phyloP scores from a whole-genome alignment of 2,888 invertebrate genomes.

The Alentia gelatinosa region DNA sequence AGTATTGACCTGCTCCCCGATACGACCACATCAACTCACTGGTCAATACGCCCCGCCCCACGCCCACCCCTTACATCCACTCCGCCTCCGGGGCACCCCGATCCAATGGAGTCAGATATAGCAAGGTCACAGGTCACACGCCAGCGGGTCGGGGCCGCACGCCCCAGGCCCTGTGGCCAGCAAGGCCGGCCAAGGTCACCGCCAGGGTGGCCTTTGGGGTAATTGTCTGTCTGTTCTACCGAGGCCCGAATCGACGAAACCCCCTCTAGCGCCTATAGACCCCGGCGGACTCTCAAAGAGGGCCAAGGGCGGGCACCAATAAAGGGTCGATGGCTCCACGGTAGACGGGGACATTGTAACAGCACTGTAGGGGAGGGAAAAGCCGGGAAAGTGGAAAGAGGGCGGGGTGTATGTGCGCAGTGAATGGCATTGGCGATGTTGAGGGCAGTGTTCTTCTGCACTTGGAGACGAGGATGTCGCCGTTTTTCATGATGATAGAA shows the following conservation, averaged over 20 bases:
- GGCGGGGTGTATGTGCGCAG: background rate
- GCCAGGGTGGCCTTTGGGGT: background rate
- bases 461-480: no score
- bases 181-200: background rate
- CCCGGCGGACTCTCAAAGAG: background rate
- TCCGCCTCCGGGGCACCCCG: background rate
- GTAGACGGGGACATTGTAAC: background rate
- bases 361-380: background rate
- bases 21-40: background rate
- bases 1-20: background rate
- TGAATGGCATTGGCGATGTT: no score
- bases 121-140: background rate
- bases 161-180: background rate
- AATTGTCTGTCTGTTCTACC: conserved; percentile 36
- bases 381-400: background rate
- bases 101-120: background rate
- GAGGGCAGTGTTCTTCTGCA: no score
- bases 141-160: background rate
- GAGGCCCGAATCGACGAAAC: background rate
- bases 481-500: no score
- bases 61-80: background rate
- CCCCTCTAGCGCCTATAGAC: background rate
- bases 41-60: background rate
- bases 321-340: no score
- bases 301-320: no score